Evolutionary conservation across 2,797 vertebrate genomes (phyloP).

Genomic region (Pempheris klunzingeri): DNA sequence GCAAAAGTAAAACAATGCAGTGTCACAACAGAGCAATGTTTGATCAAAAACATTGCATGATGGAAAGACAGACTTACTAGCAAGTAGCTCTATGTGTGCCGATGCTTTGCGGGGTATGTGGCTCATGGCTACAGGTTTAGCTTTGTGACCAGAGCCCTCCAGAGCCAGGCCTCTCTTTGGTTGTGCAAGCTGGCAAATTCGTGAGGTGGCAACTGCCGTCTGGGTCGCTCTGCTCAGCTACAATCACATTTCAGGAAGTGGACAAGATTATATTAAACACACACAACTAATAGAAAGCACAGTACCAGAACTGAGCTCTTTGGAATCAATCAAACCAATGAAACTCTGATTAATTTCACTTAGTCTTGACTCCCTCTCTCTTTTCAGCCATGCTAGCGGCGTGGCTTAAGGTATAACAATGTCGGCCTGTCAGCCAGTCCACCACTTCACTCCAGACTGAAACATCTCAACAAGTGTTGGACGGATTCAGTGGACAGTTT

Average conservation of each 20-base stretch:
- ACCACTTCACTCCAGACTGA: neutral
- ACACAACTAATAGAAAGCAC: neutral
- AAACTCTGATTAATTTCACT: neutral
- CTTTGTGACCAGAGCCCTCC: neutral
- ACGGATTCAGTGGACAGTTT: neutral
- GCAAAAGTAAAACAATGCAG: neutral
- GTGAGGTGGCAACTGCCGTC: conserved; percentile 57
- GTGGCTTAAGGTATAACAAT: no score
- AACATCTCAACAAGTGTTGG: neutral
- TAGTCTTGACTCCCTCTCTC: neutral
- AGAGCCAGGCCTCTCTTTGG: conserved; percentile 57
- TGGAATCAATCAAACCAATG: neutral
- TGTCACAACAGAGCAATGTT: neutral
- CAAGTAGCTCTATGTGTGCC: conserved; percentile 75
- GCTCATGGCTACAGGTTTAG: conserved; percentile 10
- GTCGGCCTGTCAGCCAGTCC: no score
- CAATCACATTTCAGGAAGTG: conserved; percentile 18
- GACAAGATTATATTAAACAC: neutral
- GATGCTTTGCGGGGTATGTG: conserved; percentile 56
- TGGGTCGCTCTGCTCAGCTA: conserved; percentile 69
- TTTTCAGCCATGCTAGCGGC: neutral
- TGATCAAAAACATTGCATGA: neutral
- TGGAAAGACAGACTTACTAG: conserved; percentile 69
- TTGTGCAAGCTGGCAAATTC: conserved; percentile 76
- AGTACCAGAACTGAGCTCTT: neutral